phyloP scores from a whole-genome alignment of 2,888 invertebrate species.

The Beris morrisii region DNA sequence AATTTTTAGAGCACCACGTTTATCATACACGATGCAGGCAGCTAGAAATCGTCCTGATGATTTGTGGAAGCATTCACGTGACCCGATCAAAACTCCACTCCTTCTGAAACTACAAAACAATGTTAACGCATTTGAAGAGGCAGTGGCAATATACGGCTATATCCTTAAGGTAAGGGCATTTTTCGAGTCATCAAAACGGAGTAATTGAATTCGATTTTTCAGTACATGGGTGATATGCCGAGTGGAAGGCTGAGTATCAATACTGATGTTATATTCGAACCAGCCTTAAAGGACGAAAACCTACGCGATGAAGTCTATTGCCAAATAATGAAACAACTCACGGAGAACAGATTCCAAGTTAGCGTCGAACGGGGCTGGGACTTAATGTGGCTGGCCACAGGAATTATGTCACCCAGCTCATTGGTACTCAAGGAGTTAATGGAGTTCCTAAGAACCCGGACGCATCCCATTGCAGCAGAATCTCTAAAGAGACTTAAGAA shows the following conservation, averaged over 20 bases:
- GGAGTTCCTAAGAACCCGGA: slow-evolving; percentile 73
- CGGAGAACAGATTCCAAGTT: slow-evolving; percentile 75
- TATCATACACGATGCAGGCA: slow-evolving; percentile 66
- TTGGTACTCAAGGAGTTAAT: slow-evolving; percentile 73
- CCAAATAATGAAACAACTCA: slow-evolving; percentile 92
- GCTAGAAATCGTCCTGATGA: slow-evolving; percentile 70
- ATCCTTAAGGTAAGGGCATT: slow-evolving; percentile 67
- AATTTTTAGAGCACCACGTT: slow-evolving; percentile 57
- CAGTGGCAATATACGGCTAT: slow-evolving; percentile 72
- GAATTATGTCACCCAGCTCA: slow-evolving; percentile 76
- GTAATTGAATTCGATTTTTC: slow-evolving; percentile 35
- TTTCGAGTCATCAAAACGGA: background rate
- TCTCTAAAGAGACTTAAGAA: slow-evolving; percentile 80
- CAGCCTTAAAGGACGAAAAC: slow-evolving; percentile 71
- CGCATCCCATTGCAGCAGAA: slow-evolving; percentile 76
- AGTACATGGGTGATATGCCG: slow-evolving; percentile 91
- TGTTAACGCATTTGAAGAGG: slow-evolving; percentile 71
- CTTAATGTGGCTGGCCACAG: slow-evolving; percentile 87
- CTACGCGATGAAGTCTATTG: slow-evolving; percentile 91
- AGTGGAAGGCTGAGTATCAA: slow-evolving; percentile 74
- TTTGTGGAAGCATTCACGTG: slow-evolving; percentile 79
- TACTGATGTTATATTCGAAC: slow-evolving; percentile 85
- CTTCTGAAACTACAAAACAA: slow-evolving; percentile 73
- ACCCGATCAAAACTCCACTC: slow-evolving; percentile 80
- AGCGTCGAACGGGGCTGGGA: slow-evolving; percentile 96